Base-by-base conservation (phyloP, 2,888 invertebrate species). In the Zhuqinia jingwanae region DNA sequence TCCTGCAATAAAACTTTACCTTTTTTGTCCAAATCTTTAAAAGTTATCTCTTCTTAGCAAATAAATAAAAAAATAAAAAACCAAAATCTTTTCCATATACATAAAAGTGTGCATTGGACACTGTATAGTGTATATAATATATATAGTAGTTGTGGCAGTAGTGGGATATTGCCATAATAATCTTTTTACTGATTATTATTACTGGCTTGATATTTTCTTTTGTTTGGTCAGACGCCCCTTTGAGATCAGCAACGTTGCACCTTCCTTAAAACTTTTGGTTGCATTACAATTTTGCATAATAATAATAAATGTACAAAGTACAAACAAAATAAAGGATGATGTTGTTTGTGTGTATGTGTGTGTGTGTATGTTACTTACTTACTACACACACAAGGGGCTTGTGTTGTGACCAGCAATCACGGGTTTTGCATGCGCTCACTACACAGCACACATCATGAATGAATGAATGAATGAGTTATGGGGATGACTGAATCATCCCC, bases 21-120 rank as follows among this genome's bases (percentile, higher is more conserved):
- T 73, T 81, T 81, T 81, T 81, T 73, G 81, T 81, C 81, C n/a
- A 81, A 81, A 73, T 81, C 81, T 81, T 58, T 22, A 73, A 45
- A 73, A 70, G 58, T 80, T 58, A 81, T 81, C 80, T 20, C 36
- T 25, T 27, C 50, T 73, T 50, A 73, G 20, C 45, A 68, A 17
- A 36, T 17, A 68, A 42, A 68, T 68, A 42, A 68, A 68, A 42
- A 68, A 68, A 68, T 42, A 36, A 36, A 36, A 36, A 6, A 36
- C 3, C 8, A 36, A 8, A 36, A 36, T 8, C 13, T 17, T 3
- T 53, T 53, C 6, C 15, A 13, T 15, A 53, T 17, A 47, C 8
- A 47, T 47, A 13, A n/a, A n/a, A n/a, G n/a, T 8, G 47, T 36
- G 36, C 36, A 36, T 36, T 36, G 36, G 53, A 17, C 53, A 17